A percentile compares a stretch with the other conserved stretches of the same genome.
Conservation (phyloP, 2,797 vertebrate species). For the Triplophysa bombifrons region DNA sequence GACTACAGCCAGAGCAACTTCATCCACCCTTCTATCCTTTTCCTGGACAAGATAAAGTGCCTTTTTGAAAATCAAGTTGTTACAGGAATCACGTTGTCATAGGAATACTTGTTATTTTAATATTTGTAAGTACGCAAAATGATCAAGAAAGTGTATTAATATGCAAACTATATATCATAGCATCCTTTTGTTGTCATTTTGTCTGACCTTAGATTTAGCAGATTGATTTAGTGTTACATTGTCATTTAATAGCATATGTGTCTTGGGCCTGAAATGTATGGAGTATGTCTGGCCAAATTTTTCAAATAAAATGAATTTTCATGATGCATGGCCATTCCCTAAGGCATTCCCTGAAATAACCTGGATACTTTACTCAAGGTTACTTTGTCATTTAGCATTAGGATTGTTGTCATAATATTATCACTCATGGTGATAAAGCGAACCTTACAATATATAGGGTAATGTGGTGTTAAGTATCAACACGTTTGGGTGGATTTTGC, state of each 20-base stretch:
- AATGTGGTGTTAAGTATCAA: neutral
- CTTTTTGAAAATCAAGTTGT: constrained; percentile 16
- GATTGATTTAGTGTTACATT: neutral
- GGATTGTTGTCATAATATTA: neutral
- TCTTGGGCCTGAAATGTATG: neutral
- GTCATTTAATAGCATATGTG: neutral
- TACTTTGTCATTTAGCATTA: neutral
- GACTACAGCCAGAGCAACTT: neutral
- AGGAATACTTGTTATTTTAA: neutral
- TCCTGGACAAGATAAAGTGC: constrained; percentile 28
- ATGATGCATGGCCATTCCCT: neutral
- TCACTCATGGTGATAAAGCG: neutral
- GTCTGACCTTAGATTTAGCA: neutral
- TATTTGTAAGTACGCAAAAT: neutral
- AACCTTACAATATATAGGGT: neutral
- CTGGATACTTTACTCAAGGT: neutral
- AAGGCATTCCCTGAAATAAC: neutral
- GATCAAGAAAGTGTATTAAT: neutral
- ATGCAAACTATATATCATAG: neutral
- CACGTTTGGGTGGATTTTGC: neutral
- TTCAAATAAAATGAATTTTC: constrained; percentile 48
- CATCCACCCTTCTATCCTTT: neutral
- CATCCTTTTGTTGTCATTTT: neutral
- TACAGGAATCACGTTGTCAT: constrained; percentile 3
- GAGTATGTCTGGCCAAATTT: constrained; percentile 37